phyloP scores from a whole-genome alignment of 1,140 invertebrate genomes.

The Myzus persicae region DNA sequence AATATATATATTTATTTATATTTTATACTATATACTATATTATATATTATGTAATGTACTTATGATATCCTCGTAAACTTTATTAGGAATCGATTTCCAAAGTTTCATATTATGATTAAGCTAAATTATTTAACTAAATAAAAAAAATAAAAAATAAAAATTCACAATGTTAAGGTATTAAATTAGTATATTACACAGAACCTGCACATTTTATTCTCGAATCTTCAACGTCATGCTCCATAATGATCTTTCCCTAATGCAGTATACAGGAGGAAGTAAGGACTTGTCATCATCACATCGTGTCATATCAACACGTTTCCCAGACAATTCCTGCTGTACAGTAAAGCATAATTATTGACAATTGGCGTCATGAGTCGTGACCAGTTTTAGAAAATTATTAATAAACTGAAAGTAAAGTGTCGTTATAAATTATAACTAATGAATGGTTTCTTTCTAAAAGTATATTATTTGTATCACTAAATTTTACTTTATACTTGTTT shows the following conservation, averaged over 20 bases:
- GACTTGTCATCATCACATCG: neutral
- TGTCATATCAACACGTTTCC: neutral
- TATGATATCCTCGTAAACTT: neutral
- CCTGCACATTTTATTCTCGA: neutral
- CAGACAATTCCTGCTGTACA: neutral
- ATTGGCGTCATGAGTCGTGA: neutral
- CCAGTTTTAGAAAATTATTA: conserved; percentile 1
- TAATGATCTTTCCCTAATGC: neutral
- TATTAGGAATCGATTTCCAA: neutral
- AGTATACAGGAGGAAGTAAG: neutral
- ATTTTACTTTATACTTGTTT: neutral
- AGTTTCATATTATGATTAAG: neutral
- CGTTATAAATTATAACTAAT: conserved; percentile 10
- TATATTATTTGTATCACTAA: neutral
- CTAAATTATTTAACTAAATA: neutral
- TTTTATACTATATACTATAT: too few relatives aligned
- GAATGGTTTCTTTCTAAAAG: neutral
- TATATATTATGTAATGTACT: too few relatives aligned
- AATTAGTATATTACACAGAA: neutral
- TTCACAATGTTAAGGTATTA: neutral
- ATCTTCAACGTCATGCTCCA: neutral
- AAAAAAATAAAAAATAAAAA: neutral
- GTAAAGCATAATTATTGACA: neutral
- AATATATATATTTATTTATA: too few relatives aligned
- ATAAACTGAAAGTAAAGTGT: neutral